Evolutionary conservation across 2,797 vertebrate species (phyloP).

Genomic region (Silurus aristotelis): DNA sequence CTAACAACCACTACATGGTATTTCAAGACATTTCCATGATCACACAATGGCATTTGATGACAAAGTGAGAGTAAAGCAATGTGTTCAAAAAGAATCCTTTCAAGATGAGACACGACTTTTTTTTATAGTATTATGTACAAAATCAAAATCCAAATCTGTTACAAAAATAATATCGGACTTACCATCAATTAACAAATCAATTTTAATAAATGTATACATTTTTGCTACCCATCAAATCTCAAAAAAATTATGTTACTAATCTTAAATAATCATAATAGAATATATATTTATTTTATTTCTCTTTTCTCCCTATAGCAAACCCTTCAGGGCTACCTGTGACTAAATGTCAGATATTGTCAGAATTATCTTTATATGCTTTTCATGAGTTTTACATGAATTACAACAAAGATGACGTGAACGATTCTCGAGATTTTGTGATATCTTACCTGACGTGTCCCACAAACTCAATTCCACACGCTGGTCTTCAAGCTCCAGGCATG

Average conservation of each 20-base stretch:
- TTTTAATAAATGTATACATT: neutral
- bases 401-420: no score
- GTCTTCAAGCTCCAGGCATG: conserved; percentile 91
- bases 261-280: neutral
- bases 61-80: neutral
- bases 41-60: neutral
- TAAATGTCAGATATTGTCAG: no score
- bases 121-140: neutral
- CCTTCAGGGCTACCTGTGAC: no score
- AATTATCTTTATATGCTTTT: no score
- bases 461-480: conserved; percentile 94
- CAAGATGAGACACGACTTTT: neutral
- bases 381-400: neutral
- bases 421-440: neutral
- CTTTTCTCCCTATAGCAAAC: no score
- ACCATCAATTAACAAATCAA: neutral
- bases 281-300: no score
- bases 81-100: neutral
- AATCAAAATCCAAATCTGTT: neutral
- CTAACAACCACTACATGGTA: neutral
- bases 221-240: neutral
- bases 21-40: neutral
- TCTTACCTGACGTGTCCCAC: conserved; percentile 94
- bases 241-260: neutral
- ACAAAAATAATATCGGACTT: neutral